Base-by-base conservation (phyloP, 1,140 invertebrate species). In the Drosophila ercepeae region DNA sequence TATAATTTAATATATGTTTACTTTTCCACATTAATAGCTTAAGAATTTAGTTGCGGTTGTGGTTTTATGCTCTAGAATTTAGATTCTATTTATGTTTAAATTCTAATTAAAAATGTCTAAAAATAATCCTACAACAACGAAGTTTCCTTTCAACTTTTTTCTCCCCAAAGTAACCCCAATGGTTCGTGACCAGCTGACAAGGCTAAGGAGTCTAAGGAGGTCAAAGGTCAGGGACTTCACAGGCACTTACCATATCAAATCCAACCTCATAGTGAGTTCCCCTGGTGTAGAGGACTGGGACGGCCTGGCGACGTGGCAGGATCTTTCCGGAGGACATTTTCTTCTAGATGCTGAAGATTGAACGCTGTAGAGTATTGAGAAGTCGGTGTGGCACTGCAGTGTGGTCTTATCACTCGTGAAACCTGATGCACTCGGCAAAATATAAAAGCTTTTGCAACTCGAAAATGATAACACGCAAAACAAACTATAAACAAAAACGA, bases 201-300 rank as follows among this genome's bases (percentile, higher is more conserved):
- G 29, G 3, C 29, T 3, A 39, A 7, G 36, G 36, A 39, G 13
- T 2, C 13, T 16, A n/a, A n/a, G 34, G 3, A 14, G 13, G 46
- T 14, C 4, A 29, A 49, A 29, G 14, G 46, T 9, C 7, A 3
- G 14, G 14, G 36, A n/a, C n/a, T n/a, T 14, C n/a, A 13, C 5
- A 41, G 36, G 16, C 4, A 72, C 89, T 95, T 93, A 97, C 96
- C 88, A 97, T 94, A 92, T 97, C 96, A 84, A 94, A 97, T 65
- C 96, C 96, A 34, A 97, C 95, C 91, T 97, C 95, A 89, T 97
- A 97, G 88, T 97, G 95, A 1, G 94, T 96, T 54, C 96, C 96
- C 70, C 93, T 92, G 0, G 95, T 94, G 84, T 96, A 95, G 51
- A 97, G 92, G 18, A 97, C 93, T 0, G 96, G 96, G 36, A 97